A percentile compares a stretch with the other conserved stretches of the same genome.
phyloP scores from a whole-genome alignment of 2,797 vertebrate species.

The Rhabdophis nuchalis region DNA sequence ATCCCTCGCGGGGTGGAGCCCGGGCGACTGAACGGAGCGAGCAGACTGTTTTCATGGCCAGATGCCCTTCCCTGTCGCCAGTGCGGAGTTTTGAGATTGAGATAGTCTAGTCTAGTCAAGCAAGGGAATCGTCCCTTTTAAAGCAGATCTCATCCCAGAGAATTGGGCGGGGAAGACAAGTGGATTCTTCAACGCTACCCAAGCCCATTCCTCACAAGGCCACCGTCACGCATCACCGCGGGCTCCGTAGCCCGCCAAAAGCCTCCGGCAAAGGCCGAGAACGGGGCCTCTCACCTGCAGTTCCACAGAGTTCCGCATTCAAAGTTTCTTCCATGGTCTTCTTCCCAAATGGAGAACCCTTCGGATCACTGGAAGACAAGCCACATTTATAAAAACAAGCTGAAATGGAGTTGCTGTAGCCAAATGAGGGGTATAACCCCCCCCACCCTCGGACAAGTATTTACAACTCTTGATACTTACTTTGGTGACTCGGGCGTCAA shows the following conservation, averaged over 20 bases:
- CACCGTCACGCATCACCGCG: constrained; percentile 3
- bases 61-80: too few species aligned
- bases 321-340: constrained; percentile 99
- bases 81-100: too few species aligned
- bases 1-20: too few species aligned
- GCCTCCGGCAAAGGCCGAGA: neutral
- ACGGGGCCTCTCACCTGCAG: constrained; percentile 85
- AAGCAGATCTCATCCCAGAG: constrained; percentile 25
- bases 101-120: neutral
- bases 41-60: too few species aligned
- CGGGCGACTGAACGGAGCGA: too few species aligned
- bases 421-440: constrained; percentile 76
- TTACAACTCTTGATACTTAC: constrained; percentile 97
- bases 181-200: constrained; percentile 20
- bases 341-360: constrained; percentile 99
- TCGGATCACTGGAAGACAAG: constrained; percentile 99
- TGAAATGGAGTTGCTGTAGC: constrained; percentile 74
- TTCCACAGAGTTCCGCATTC: constrained; percentile 99
- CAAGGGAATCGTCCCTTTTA: constrained; percentile 39
- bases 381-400: constrained; percentile 87
- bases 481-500: constrained; percentile 99
- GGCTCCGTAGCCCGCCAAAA: constrained; percentile 16
- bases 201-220: constrained; percentile 42
- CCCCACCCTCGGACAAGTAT: constrained; percentile 82
- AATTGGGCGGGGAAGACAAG: constrained; percentile 24